A percentile compares a stretch with the other conserved stretches of the same genome.
Evolutionary conservation across 2,113 vertebrate genomes (phyloP).

Genomic region (Zapornia atra): DNA sequence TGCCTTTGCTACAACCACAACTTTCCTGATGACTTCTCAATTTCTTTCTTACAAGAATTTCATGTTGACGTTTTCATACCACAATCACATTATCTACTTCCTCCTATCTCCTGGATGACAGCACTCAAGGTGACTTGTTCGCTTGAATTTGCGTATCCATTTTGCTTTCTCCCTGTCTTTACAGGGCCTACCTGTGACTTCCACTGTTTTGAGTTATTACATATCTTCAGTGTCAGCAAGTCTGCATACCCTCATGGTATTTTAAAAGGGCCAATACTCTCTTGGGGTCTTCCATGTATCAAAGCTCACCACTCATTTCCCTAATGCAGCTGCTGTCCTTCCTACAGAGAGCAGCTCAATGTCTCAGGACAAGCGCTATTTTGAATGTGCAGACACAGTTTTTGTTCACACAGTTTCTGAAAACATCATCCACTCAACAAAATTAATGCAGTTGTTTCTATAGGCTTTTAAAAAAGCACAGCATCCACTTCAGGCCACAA

Average conservation of each 20-base stretch:
- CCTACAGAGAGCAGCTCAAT: not conserved
- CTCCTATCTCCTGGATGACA: not conserved
- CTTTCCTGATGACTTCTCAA: not conserved
- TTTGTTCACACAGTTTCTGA: not conserved
- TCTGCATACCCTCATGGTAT: not conserved
- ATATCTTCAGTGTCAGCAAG: not conserved
- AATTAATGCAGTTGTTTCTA: not conserved
- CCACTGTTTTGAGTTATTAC: not conserved
- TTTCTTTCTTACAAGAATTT: not conserved
- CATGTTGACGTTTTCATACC: not conserved
- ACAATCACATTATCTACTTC: not conserved
- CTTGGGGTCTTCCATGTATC: rapidly evolving
- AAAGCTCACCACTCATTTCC: not conserved
- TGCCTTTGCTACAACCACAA: not conserved
- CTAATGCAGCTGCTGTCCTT: not conserved
- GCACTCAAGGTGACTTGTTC: not conserved
- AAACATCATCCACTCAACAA: not conserved
- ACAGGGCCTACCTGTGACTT: not conserved
- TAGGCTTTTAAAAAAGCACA: not conserved
- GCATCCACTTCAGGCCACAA: not conserved
- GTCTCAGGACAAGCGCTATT: rapidly evolving
- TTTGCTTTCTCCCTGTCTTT: not conserved
- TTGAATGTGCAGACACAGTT: not conserved
- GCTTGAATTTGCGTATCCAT: not conserved
- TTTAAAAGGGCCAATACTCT: not conserved